A percentile compares a stretch with the other conserved stretches of the same genome.
phyloP scores from a whole-genome alignment of 2,113 vertebrate species.

The Cyprinodon variegatus region DNA sequence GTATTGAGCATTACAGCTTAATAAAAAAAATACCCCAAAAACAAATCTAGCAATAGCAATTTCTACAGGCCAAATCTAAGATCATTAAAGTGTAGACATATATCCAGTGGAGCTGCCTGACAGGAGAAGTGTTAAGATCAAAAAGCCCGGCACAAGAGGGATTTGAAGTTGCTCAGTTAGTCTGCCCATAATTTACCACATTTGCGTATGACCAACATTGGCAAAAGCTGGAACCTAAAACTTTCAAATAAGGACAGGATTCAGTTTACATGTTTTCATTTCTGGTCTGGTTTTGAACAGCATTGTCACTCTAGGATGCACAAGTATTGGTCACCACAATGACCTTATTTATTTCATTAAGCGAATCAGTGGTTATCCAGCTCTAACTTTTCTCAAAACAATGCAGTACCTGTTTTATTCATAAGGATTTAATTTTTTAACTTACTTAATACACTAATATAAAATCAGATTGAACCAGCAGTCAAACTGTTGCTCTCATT shows the following conservation, averaged over 20 bases:
- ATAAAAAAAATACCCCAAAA: too few relatives aligned
- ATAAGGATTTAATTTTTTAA: not conserved
- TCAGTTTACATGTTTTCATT: not conserved
- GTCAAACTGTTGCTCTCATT: too few relatives aligned
- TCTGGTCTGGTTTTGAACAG: not conserved
- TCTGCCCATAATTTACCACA: not conserved
- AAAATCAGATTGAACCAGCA: too few relatives aligned
- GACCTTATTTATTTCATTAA: not conserved
- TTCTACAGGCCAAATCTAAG: not conserved
- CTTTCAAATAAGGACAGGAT: not conserved
- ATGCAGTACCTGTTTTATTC: not conserved
- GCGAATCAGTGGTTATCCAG: not conserved
- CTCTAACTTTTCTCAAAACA: not conserved
- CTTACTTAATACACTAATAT: too few relatives aligned
- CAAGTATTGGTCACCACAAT: not conserved
- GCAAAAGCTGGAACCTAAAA: not conserved
- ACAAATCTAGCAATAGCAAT: not conserved
- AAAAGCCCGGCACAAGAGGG: not conserved
- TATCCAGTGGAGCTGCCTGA: not conserved
- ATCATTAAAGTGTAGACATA: not conserved
- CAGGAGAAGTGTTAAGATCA: not conserved
- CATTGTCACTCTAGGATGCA: not conserved
- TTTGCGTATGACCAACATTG: not conserved
- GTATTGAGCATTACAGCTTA: too few relatives aligned
- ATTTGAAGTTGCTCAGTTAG: not conserved